These are phyloP conservation scores for Zaprionus capensis DNA, from an alignment of 1,140 invertebrate genomes.

Conservation along the genomic window DNA sequence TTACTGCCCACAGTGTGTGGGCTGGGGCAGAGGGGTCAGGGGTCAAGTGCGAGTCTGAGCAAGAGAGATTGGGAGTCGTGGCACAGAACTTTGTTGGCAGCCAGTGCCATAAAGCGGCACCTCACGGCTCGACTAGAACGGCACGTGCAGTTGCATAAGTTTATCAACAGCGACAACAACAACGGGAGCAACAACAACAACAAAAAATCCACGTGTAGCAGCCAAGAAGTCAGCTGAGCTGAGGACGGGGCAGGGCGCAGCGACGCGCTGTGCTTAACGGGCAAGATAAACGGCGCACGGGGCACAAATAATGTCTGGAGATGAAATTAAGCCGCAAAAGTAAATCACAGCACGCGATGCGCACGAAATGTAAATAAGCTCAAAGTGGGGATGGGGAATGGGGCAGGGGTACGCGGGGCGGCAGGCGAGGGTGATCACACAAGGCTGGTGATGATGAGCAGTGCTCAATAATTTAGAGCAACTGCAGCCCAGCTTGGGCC, in stretches of 20 bases:
- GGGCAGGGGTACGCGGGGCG: background rate
- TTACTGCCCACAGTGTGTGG: constrained; percentile 49
- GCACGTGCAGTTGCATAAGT: constrained; percentile 81
- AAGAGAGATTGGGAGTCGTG: constrained; percentile 4
- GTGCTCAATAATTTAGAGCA: constrained; percentile 77
- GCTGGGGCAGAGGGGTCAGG: background rate
- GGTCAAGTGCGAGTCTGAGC: background rate
- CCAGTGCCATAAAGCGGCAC: constrained; percentile 65
- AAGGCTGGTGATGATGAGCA: constrained; percentile 57
- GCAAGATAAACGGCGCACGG: constrained; percentile 75
- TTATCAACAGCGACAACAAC: constrained; percentile 50
- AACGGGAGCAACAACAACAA: constrained; percentile 17
- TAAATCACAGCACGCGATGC: constrained; percentile 77
- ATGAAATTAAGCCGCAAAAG: constrained; percentile 83
- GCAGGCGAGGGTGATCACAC: constrained; percentile 24
- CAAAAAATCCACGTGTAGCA: constrained; percentile 26
- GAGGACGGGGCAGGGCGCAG: constrained; percentile 32
- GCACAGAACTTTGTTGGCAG: constrained; percentile 18
- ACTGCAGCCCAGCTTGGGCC: constrained; percentile 51
- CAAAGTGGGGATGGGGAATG: background rate
- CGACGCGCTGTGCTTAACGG: constrained; percentile 66
- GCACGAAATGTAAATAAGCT: constrained; percentile 81
- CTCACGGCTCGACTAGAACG: constrained; percentile 60
- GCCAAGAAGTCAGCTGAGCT: constrained; percentile 24
- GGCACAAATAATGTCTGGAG: constrained; percentile 79